These are phyloP conservation scores for Cynoglossus semilaevis DNA, from an alignment of 2,113 vertebrate species.

Conservation along the genomic window DNA sequence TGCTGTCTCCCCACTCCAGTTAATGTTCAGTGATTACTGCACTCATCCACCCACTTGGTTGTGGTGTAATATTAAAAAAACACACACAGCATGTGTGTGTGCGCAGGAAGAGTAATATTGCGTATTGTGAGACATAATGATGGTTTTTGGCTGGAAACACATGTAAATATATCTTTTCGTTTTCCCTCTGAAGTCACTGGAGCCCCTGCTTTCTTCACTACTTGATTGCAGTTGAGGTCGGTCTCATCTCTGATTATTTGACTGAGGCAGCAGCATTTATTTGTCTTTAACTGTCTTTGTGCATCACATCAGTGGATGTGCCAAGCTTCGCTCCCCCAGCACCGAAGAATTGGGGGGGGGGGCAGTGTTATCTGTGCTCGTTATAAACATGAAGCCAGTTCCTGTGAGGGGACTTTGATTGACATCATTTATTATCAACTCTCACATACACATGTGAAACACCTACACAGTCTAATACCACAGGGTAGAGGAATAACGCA, in stretches of 20 bases:
- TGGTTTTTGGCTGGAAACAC: slow-evolving; percentile 35
- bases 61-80: slow-evolving; percentile 8
- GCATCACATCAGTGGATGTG: slow-evolving; percentile 59
- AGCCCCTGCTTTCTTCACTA: too few relatives aligned
- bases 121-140: slow-evolving; percentile 36
- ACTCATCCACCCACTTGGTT: slow-evolving; percentile 40
- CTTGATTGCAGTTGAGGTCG: slow-evolving; percentile 46
- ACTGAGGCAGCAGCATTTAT: slow-evolving; percentile 58
- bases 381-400: too few relatives aligned
- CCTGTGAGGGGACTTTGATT: too few relatives aligned
- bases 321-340: slow-evolving; percentile 42
- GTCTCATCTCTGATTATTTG: slow-evolving; percentile 47
- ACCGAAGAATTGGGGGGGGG: too few relatives aligned
- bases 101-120: slow-evolving; percentile 8
- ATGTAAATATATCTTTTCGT: slow-evolving; percentile 10
- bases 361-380: too few relatives aligned
- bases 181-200: slow-evolving; percentile 5
- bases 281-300: slow-evolving; percentile 72
- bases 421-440: too few relatives aligned
- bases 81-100: not conserved
- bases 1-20: slow-evolving; percentile 44
- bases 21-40: slow-evolving; percentile 48
- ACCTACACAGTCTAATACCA: too few relatives aligned
- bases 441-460: too few relatives aligned
- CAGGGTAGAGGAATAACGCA: too few relatives aligned